phyloP scores from a whole-genome alignment of 1,140 invertebrate species.

The Stenopsyche tienmushanensis region DNA sequence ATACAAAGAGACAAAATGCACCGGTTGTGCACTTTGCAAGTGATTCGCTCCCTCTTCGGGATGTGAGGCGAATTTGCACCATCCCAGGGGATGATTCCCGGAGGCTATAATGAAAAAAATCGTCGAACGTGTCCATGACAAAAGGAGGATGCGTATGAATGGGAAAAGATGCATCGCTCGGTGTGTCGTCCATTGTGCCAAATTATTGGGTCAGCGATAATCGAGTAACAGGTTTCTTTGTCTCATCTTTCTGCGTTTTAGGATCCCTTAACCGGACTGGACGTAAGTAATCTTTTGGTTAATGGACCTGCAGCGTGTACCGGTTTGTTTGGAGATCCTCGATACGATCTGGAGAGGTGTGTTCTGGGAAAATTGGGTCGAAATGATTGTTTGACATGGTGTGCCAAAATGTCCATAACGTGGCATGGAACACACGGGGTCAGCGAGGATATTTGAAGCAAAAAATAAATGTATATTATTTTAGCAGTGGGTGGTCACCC shows the following conservation, averaged over 20 bases:
- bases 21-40: background rate
- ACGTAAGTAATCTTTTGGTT: background rate
- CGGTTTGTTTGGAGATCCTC: no score
- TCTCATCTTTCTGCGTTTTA: slow-evolving; percentile 1
- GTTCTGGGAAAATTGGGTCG: background rate
- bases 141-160: no score
- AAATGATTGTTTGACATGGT: no score
- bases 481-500: no score
- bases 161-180: no score
- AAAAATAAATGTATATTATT: background rate
- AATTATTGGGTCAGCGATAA: slow-evolving; percentile 29
- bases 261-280: slow-evolving; percentile 11
- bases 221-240: slow-evolving; percentile 29
- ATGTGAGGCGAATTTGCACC: no score
- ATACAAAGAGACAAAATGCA: background rate
- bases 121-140: no score
- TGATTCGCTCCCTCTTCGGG: background rate
- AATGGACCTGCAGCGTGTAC: slow-evolving; percentile 7
- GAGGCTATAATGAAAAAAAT: no score
- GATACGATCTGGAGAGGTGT: background rate
- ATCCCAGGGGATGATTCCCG: no score
- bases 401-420: no score
- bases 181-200: slow-evolving; percentile 14
- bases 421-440: background rate
- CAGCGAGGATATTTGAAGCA: background rate